A percentile compares a stretch with the other conserved stretches of the same genome.
Conservation (phyloP, 2,888 invertebrate genomes). For the Syrphus vitripennis region DNA sequence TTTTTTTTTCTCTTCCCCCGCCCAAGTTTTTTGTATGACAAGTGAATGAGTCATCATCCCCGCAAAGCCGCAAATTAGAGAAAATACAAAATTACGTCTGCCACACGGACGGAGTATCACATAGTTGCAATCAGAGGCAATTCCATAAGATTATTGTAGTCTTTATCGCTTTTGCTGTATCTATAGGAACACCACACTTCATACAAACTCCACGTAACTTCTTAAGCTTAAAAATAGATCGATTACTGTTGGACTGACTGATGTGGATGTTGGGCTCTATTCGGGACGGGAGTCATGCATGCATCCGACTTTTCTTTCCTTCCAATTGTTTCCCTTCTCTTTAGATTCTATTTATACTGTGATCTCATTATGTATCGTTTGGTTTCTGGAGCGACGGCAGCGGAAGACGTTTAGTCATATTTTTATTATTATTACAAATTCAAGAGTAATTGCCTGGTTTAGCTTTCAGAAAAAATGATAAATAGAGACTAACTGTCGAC, state of each 20-base stretch:
- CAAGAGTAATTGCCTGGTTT: conserved; percentile 41
- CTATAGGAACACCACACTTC: background rate
- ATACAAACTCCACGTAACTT: conserved; percentile 46
- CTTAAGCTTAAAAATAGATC: conserved; percentile 63
- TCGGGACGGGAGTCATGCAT: background rate
- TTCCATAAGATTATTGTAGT: background rate
- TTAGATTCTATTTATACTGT: conserved; percentile 63
- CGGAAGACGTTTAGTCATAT: conserved; percentile 62
- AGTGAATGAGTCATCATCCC: conserved; percentile 61
- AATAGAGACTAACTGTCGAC: background rate
- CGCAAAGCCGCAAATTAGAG: conserved; percentile 47
- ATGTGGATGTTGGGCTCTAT: background rate
- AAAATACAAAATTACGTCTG: conserved; percentile 64
- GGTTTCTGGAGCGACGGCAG: conserved; percentile 22
- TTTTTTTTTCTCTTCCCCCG: conserved; percentile 17
- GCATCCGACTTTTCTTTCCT: conserved; percentile 5
- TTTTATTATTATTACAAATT: conserved; percentile 12
- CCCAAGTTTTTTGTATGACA: conserved; percentile 37
- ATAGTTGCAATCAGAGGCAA: background rate
- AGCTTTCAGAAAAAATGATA: background rate
- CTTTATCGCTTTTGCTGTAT: background rate
- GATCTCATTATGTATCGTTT: conserved; percentile 55
- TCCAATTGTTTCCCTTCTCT: conserved; percentile 44
- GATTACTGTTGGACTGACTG: conserved; percentile 14
- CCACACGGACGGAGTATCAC: conserved; percentile 43